These are phyloP conservation scores for Brachypodius melanocephalos DNA, from an alignment of 2,113 vertebrate species.

Conservation along the genomic window DNA sequence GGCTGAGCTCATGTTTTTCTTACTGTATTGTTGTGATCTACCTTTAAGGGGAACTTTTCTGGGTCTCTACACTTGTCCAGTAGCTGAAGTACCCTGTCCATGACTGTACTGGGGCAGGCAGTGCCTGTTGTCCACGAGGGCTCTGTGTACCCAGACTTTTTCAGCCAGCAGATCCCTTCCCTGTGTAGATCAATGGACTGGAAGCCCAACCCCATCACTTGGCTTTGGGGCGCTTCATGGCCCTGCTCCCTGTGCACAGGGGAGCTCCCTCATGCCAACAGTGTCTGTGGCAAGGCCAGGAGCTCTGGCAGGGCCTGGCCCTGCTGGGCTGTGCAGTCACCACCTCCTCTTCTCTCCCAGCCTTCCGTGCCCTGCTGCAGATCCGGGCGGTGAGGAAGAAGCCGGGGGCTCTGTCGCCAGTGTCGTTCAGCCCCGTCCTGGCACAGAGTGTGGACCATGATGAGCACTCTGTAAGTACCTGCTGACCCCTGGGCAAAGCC, in stretches of 20 bases:
- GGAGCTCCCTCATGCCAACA: rapidly evolving
- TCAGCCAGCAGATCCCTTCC: background rate
- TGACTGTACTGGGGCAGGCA: background rate
- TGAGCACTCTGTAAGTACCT: constrained; percentile 87
- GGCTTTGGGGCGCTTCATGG: background rate
- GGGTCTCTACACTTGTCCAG: background rate
- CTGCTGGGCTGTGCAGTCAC: background rate
- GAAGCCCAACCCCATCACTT: rapidly evolving
- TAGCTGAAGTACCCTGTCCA: background rate
- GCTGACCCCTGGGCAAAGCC: rapidly evolving
- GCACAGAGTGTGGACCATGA: constrained; percentile 96
- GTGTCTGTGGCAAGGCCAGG: background rate
- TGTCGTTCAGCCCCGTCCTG: constrained; percentile 95
- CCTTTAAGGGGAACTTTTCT: background rate
- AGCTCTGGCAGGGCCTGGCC: background rate
- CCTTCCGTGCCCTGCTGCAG: constrained; percentile 96
- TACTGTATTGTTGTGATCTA: too few relatives aligned
- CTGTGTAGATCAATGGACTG: rapidly evolving
- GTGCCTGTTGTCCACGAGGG: background rate
- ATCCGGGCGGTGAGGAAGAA: constrained; percentile 97
- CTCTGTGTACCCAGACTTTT: background rate
- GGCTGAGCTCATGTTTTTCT: rapidly evolving
- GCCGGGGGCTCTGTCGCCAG: constrained; percentile 88
- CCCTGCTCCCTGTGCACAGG: rapidly evolving
- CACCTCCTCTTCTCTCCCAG: constrained; percentile 64